A percentile compares a stretch with the other conserved stretches of the same genome.
These are phyloP conservation scores for Sigmodon hispidus DNA, from an alignment of 2,113 vertebrate genomes.

Conservation along the genomic window DNA sequence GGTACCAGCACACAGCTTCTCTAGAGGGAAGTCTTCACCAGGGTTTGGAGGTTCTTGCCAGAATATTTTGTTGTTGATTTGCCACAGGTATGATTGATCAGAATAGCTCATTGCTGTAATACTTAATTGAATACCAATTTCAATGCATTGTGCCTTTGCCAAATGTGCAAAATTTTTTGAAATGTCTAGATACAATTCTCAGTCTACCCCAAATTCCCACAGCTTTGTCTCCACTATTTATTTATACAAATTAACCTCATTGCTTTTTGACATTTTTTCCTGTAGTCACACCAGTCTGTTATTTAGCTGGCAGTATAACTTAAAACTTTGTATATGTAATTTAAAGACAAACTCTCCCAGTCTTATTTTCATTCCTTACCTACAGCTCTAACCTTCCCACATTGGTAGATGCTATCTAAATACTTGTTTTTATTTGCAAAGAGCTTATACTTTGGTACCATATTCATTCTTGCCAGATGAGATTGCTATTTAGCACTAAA, in stretches of 20 bases:
- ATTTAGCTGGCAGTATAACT: background rate
- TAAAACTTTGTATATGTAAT: background rate
- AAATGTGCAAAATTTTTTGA: background rate
- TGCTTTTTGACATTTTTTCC: background rate
- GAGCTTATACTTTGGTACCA: slow-evolving; percentile 3
- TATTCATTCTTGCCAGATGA: slow-evolving; percentile 42
- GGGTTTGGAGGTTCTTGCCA: background rate
- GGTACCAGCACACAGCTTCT: background rate
- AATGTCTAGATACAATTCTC: background rate
- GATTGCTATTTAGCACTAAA: background rate
- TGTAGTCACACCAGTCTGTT: background rate
- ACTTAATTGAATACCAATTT: background rate
- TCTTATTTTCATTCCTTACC: background rate
- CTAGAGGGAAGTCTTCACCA: background rate
- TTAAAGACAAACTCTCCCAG: background rate
- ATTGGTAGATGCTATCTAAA: background rate
- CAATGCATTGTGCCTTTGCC: background rate
- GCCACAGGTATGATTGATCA: background rate
- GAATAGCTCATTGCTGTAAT: background rate
- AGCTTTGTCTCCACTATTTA: slow-evolving; percentile 18
- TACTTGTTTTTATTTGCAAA: slow-evolving; percentile 61
- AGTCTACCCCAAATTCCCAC: background rate
- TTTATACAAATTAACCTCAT: slow-evolving; percentile 24
- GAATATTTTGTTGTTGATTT: background rate
- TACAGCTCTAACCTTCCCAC: background rate